Base-by-base conservation (phyloP, 2,888 invertebrate genomes). In the Xiphydria camelus region DNA sequence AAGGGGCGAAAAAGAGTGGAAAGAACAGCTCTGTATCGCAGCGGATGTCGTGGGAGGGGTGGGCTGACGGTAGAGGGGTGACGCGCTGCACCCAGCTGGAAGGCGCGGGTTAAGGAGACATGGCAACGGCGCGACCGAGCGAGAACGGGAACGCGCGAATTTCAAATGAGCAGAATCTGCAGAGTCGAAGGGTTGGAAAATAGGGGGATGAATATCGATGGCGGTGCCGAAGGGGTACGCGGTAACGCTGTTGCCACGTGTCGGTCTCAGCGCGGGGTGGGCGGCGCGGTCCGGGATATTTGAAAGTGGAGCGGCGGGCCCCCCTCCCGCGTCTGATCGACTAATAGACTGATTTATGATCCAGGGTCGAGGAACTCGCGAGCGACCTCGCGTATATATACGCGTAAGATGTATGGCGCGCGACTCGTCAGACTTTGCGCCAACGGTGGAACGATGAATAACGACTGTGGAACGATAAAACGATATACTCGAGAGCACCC, bases 281-380 rank as follows among this genome's bases (percentile, higher is more conserved):
- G 7, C 2, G 35, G 32, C 19, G 7, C 2, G 35, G 32, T 17
- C 29, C 17, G 36, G 48, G 43, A 44, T 51, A 49, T 49, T 57
- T 37, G 45, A 61, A 38, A 12, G 38, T 23, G 25, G 37, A 29
- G n/a, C n/a, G n/a, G n/a, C n/a, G n/a, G n/a, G n/a, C n/a, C n/a
- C n/a, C 5, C 5, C 15, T 14, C 29, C 9, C 14, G 45, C 39
- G 48, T 49, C 45, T 41, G 52, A 55, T 51, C 44, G 45, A 20
- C 42, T 56, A 59, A 56, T 57, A 35, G 52, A 47, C 51, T 53
- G 61, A 61, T 57, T 55, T 56, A 59, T 48, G 45, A 47, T 19
- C 22, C n/a, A 14, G 21, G 22, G 29, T 4, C 26, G 32, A 35
- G 21, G 20, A 22, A n/a, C n/a, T n/a, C n/a, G n/a, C n/a, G n/a